These are phyloP conservation scores for Chionomys nivalis DNA, from an alignment of 2,113 vertebrate genomes.

Conservation along the genomic window DNA sequence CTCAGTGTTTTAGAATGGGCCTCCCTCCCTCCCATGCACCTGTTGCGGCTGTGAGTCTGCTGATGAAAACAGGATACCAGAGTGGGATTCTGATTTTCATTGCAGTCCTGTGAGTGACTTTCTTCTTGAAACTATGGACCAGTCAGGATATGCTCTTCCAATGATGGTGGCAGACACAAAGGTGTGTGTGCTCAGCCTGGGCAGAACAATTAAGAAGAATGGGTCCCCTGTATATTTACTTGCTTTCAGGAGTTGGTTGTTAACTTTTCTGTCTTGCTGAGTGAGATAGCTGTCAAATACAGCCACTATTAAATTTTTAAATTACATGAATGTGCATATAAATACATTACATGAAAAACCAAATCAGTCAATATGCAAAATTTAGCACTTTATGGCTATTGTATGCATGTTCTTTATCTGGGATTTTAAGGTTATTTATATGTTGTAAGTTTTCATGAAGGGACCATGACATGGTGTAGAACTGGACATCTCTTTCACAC, in stretches of 20 bases:
- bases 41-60: not conserved
- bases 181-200: not conserved
- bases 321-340: not conserved
- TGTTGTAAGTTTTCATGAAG: not conserved
- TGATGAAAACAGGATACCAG: not conserved
- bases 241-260: not conserved
- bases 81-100: rapidly evolving
- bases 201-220: not conserved
- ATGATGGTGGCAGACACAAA: not conserved
- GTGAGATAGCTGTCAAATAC: not conserved
- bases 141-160: not conserved
- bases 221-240: not conserved
- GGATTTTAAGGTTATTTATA: not conserved
- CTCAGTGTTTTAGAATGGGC: not conserved
- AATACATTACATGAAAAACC: not conserved
- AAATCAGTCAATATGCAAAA: not conserved
- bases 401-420: not conserved
- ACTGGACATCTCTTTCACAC: not conserved
- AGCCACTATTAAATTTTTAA: not conserved
- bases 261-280: not conserved
- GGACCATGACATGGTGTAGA: not conserved
- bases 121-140: not conserved
- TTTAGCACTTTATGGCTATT: not conserved
- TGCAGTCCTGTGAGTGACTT: not conserved
- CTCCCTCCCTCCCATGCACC: too few species aligned